Base-by-base conservation (phyloP, 2,797 vertebrate genomes). In the Moxostoma hubbsi region DNA sequence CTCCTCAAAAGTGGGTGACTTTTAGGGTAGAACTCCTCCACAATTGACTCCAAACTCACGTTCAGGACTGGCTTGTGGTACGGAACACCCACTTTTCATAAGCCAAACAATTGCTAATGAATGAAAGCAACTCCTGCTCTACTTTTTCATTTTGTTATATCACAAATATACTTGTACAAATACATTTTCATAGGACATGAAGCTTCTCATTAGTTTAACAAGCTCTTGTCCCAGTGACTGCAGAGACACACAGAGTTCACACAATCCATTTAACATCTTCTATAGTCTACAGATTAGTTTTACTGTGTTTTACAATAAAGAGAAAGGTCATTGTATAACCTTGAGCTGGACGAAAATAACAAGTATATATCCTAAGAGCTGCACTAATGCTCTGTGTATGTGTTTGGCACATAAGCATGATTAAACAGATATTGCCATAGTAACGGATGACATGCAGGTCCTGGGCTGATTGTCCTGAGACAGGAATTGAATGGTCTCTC, bases 391-490 rank as follows among this genome's bases (percentile, higher is more conserved):
- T 76, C 72, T 78, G 46, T 79, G 15, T 50, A 81, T 83, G 79
- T 54, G 45, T 73, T 66, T 74, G 84, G 87, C 78, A 78, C 79
- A 81, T 79, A 84, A 84, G 87, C 24, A 24, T 24, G 24, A 24
- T 24, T 24, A 1, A 24, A 24, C 24, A 24, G 24, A 3, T 24
- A 24, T 24, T 24, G 24, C 24, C 24, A 24, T 24, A 24, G 24
- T 1, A 24, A 24, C 18, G 18, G 18, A 18, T 77, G n/a, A n/a
- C n/a, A n/a, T n/a, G n/a, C n/a, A n/a, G n/a, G n/a, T n/a, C n/a
- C n/a, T n/a, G n/a, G n/a, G n/a, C 77, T 79, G 76, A 79, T 83
- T 83, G 84, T 75, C 83, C 84, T 79, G 50, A 80, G 73, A 75
- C 75, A 50, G 69, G 79, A 73, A 75, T 78, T 78, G 69, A 82